Evolutionary conservation across 2,797 vertebrate species (phyloP).

Genomic region (Propithecus deckenii): DNA sequence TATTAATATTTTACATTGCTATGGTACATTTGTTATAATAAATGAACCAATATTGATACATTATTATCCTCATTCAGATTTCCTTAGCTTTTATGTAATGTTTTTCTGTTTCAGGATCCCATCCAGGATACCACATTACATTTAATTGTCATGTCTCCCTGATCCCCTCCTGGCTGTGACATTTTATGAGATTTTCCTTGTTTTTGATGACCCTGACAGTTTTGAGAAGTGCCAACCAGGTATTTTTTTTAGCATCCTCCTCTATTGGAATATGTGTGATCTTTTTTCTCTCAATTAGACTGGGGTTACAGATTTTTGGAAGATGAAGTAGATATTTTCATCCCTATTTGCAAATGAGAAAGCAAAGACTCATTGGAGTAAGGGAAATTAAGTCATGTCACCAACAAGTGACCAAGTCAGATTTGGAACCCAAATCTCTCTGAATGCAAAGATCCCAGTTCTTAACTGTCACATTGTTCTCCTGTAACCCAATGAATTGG

Average conservation of each 20-base stretch:
- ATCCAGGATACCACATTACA: background rate
- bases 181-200: background rate
- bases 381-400: background rate
- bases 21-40: background rate
- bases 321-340: background rate
- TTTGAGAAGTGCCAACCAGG: background rate
- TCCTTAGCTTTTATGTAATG: background rate
- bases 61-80: background rate
- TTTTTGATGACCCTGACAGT: background rate
- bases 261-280: background rate
- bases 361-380: background rate
- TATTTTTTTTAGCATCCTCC: background rate
- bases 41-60: background rate
- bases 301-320: background rate
- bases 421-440: background rate
- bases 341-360: slow-evolving; percentile 18
- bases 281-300: background rate
- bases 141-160: background rate
- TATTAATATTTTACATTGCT: background rate
- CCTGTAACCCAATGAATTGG: background rate
- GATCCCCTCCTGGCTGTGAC: background rate
- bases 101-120: background rate
- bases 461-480: background rate
- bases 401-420: background rate
- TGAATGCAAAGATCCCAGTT: background rate